These are phyloP conservation scores for Eumacrocentrus americanus DNA, from an alignment of 2,888 invertebrate genomes.

Conservation along the genomic window DNA sequence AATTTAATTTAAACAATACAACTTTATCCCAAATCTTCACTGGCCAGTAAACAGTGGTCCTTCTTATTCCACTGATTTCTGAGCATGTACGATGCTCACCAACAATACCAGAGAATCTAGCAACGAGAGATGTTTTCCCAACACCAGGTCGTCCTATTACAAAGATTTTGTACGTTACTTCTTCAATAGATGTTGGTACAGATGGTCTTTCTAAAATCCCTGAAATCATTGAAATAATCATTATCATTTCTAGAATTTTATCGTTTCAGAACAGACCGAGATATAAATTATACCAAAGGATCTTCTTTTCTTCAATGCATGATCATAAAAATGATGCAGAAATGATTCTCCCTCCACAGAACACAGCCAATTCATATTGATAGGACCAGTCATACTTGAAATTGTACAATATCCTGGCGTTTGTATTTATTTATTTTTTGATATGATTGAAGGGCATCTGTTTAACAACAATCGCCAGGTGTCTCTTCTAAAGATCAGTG, in stretches of 20 bases:
- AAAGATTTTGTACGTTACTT: slow-evolving; percentile 66
- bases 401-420: too few species aligned
- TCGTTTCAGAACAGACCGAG: neutral
- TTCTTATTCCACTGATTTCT: slow-evolving; percentile 64
- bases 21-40: slow-evolving; percentile 65
- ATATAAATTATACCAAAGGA: slow-evolving; percentile 43
- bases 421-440: slow-evolving; percentile 3
- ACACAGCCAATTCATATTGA: slow-evolving; percentile 51
- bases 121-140: slow-evolving; percentile 65
- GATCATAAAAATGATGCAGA: slow-evolving; percentile 50
- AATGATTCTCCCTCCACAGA: slow-evolving; percentile 50
- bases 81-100: slow-evolving; percentile 53
- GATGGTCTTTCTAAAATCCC: slow-evolving; percentile 65
- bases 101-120: slow-evolving; percentile 62
- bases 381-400: slow-evolving; percentile 38
- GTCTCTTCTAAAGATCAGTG: neutral
- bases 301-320: slow-evolving; percentile 46
- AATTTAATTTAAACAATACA: slow-evolving; percentile 65
- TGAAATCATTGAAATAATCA: slow-evolving; percentile 35
- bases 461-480: neutral
- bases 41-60: slow-evolving; percentile 66
- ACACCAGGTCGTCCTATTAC: slow-evolving; percentile 65
- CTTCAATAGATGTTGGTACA: slow-evolving; percentile 62
- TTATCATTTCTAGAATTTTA: neutral
- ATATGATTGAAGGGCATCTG: neutral